phyloP scores from a whole-genome alignment of 2,888 invertebrate species.

The Dryadula phaetusa region DNA sequence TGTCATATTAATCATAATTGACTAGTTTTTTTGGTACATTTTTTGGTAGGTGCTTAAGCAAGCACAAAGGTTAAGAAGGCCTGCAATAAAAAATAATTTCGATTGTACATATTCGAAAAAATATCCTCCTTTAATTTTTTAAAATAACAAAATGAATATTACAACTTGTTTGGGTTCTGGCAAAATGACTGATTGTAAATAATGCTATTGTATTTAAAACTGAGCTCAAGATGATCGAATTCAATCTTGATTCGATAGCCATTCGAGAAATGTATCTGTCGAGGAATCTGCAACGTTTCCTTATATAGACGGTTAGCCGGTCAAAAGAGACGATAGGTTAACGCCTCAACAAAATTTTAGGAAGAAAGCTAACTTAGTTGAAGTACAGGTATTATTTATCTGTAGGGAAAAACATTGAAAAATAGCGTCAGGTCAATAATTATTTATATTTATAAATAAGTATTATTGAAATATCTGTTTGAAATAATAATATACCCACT shows the following conservation, averaged over 20 bases:
- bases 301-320: constrained; percentile 59
- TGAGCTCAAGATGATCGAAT: constrained; percentile 47
- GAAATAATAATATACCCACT: no score
- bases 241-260: constrained; percentile 42
- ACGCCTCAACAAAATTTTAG: constrained; percentile 49
- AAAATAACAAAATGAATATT: constrained; percentile 5
- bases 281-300: constrained; percentile 57
- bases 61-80: no score
- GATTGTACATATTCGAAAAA: neutral
- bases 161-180: constrained; percentile 21
- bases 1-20: no score
- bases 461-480: no score
- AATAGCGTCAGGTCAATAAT: neutral
- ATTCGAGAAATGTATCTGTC: constrained; percentile 45
- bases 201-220: constrained; percentile 61
- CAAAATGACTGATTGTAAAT: constrained; percentile 44
- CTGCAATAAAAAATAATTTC: no score
- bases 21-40: no score
- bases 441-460: no score
- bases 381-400: neutral
- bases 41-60: no score
- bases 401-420: neutral
- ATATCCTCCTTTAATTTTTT: neutral
- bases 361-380: neutral
- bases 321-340: constrained; percentile 52